Conservation (phyloP, 2,888 invertebrate species). For the Meta bourneti region DNA sequence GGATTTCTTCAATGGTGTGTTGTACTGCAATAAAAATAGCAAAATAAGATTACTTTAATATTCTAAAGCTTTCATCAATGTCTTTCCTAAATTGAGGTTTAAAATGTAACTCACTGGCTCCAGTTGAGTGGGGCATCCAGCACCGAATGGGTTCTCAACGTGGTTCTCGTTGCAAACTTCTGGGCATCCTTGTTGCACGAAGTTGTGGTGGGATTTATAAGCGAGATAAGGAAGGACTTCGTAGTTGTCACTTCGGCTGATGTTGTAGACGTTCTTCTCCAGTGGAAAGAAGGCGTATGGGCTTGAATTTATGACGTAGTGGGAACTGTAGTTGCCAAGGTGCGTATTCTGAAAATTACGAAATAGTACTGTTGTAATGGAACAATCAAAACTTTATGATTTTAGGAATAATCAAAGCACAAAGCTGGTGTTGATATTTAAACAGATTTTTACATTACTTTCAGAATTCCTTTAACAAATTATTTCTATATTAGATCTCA, state of each 20-base stretch:
- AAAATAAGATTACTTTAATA: background rate
- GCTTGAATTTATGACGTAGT: slow-evolving; percentile 58
- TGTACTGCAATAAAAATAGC: slow-evolving; percentile 35
- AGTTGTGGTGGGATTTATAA: slow-evolving; percentile 77
- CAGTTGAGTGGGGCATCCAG: slow-evolving; percentile 57
- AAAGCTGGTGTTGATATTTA: no score
- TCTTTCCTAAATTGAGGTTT: background rate
- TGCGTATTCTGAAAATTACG: slow-evolving; percentile 17
- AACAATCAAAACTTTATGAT: no score
- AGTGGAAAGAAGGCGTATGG: slow-evolving; percentile 49
- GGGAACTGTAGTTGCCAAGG: slow-evolving; percentile 30
- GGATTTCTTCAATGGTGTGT: slow-evolving; percentile 40
- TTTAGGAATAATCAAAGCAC: no score
- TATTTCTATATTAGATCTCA: no score
- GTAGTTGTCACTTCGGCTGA: slow-evolving; percentile 77
- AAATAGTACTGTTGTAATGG: no score
- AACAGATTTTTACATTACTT: no score
- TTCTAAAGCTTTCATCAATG: no score
- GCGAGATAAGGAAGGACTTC: slow-evolving; percentile 78
- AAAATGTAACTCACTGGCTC: slow-evolving; percentile 44
- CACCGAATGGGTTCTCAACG: slow-evolving; percentile 19
- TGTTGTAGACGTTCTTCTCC: slow-evolving; percentile 70
- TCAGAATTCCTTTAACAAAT: no score
- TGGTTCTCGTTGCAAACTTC: slow-evolving; percentile 46
- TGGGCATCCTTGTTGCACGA: slow-evolving; percentile 73